Evolutionary conservation across 2,113 vertebrate species (phyloP), one percentile per base, ranked within the genome.

Genomic region (Hemicordylus capensis): DNA sequence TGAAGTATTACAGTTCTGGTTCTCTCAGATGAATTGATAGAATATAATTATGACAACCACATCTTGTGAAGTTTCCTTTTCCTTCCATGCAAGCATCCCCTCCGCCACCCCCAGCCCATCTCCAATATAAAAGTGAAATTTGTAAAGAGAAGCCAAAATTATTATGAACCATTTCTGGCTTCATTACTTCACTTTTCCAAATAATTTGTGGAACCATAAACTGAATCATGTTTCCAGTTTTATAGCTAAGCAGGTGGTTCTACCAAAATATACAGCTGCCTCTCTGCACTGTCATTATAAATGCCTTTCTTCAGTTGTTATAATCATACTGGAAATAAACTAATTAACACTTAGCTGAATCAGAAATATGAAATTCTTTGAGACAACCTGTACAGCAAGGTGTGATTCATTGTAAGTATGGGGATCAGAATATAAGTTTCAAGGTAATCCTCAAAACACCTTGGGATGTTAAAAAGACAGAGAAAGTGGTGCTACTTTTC

Each of bases 291-390:
- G 80, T 61, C 59, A 81, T 48, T 85, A 67, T 64, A 89, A 91
- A 85, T 44, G 76, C 51, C 84, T 93, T 83, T 69, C 44, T 83
- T 28, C 69, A 83, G 83, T 75, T 92, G 3, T 90, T 89, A 51
- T 63, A 26, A 1, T 84, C 56, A 84, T 90, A 61, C 89, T 90
- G 12, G 28, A 66, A 76, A 92, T 87, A 81, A 93, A 90, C 42
- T 89, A 90, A 89, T 37, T 87, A 90, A 39, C 80, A 54, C 69
- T 59, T 88, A 48, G 79, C 75, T 63, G 89, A 34, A 89, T 22
- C 61, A 74, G 85, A 88, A 44, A 80, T 80, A 34, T 91, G 78
- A 61, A 48, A 80, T 51, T 34, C 31, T 34, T 26, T 86, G 59
- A 67, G 85, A 93, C 90, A 93, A 92, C 72, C 81, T 54, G 48